Conservation (phyloP, 2,113 vertebrate genomes). For the Myotis brandtii region DNA sequence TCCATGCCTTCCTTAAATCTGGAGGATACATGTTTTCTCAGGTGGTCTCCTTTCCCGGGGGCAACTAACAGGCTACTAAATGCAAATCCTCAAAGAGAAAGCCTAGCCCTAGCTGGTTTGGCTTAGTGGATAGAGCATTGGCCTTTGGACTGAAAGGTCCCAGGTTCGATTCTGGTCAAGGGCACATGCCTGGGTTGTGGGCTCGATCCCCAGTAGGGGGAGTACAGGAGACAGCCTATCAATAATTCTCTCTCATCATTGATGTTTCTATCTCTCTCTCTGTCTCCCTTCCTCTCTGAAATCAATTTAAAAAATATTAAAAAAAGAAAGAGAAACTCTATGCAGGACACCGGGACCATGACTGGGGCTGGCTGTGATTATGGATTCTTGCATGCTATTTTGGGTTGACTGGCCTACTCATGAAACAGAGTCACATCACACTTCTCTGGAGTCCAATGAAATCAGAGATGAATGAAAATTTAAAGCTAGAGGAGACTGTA, state of each 20-base stretch:
- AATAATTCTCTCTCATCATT: no score
- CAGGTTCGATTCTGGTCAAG: no score
- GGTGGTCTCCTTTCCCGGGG: not conserved
- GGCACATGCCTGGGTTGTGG: no score
- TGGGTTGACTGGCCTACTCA: not conserved
- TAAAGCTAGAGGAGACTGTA: not conserved
- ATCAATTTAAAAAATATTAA: no score
- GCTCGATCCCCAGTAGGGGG: no score
- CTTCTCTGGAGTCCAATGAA: not conserved
- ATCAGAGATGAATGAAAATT: not conserved
- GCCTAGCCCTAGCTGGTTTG: no score
- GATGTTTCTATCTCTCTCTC: no score
- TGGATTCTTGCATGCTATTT: not conserved
- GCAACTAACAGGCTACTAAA: not conserved
- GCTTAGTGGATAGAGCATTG: no score
- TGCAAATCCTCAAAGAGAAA: not conserved
- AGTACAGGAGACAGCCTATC: no score
- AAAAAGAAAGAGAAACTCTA: not conserved
- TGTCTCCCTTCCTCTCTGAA: no score
- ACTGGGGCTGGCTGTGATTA: rapidly evolving
- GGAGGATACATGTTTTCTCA: not conserved
- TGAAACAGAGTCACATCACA: not conserved
- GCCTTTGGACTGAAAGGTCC: no score
- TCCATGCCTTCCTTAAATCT: not conserved
- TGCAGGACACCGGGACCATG: not conserved